phyloP scores from a whole-genome alignment of 2,797 vertebrate species.

The Brachyalestes nurse region DNA sequence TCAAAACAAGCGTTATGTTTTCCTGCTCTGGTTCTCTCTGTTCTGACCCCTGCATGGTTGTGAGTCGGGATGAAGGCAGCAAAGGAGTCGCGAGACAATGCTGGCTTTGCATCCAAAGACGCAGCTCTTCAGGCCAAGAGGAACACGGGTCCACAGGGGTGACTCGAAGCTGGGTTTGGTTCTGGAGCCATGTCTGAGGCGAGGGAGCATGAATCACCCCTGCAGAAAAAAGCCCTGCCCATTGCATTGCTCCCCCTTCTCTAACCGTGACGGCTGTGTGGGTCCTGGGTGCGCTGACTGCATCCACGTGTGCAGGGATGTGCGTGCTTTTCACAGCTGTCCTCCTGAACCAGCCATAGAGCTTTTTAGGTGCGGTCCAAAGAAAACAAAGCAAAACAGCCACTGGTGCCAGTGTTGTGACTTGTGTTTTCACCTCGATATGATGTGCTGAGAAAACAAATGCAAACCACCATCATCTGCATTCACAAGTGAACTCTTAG shows the following conservation, averaged over 20 bases:
- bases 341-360: not conserved
- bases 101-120: conserved; percentile 45
- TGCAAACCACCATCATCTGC: not conserved
- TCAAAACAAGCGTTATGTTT: conserved; percentile 20
- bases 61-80: conserved; percentile 5
- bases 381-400: not conserved
- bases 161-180: conserved; percentile 41
- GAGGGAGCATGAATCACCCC: conserved; percentile 21
- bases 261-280: conserved; percentile 12
- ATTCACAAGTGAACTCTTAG: not conserved
- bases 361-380: not conserved
- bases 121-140: conserved; percentile 43
- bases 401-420: not conserved
- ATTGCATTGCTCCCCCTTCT: not conserved
- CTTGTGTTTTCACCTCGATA: not conserved
- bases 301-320: conserved; percentile 18
- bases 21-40: conserved; percentile 7
- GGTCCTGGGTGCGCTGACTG: conserved; percentile 11
- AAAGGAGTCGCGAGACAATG: conserved; percentile 38
- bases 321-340: conserved; percentile 11
- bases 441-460: not conserved
- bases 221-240: not conserved
- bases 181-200: conserved; percentile 8
- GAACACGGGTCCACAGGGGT: conserved; percentile 30
- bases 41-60: conserved; percentile 33